Evolutionary conservation across 53 echinoderm and acorn worm species (phyloP).

Genomic region (Echinometra lucunter): DNA sequence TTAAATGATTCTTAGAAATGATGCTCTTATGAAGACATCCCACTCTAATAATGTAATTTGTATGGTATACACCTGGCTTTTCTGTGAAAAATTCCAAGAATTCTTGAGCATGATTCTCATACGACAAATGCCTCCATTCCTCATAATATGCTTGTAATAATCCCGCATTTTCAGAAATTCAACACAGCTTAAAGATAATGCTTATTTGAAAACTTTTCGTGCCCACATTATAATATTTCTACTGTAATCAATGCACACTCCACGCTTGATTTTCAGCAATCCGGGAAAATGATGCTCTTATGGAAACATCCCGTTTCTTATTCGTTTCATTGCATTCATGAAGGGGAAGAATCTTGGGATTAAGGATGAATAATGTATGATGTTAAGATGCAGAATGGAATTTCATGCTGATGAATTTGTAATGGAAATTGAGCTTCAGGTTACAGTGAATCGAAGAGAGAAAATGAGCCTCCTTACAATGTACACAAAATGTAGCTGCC

Average conservation of each 20-base stretch:
- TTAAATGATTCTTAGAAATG: no score
- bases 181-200: no score
- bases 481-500: not conserved
- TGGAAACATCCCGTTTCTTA: conserved; percentile 1
- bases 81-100: no score
- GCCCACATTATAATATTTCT: no score
- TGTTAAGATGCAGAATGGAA: conserved; percentile 6
- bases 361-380: conserved; percentile 39
- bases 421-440: not conserved
- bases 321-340: conserved; percentile 32
- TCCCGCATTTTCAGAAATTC: no score
- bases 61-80: no score
- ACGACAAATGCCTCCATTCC: no score
- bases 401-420: conserved; percentile 20
- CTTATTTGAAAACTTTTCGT: no score
- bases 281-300: not conserved
- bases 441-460: not conserved
- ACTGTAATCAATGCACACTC: conserved; percentile 4
- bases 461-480: not conserved
- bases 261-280: not conserved
- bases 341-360: conserved; percentile 18
- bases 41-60: no score
- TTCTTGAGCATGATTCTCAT: no score
- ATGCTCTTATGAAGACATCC: no score
- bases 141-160: no score